phyloP scores from a whole-genome alignment of 2,888 invertebrate genomes.

The Notodonta ziczac region DNA sequence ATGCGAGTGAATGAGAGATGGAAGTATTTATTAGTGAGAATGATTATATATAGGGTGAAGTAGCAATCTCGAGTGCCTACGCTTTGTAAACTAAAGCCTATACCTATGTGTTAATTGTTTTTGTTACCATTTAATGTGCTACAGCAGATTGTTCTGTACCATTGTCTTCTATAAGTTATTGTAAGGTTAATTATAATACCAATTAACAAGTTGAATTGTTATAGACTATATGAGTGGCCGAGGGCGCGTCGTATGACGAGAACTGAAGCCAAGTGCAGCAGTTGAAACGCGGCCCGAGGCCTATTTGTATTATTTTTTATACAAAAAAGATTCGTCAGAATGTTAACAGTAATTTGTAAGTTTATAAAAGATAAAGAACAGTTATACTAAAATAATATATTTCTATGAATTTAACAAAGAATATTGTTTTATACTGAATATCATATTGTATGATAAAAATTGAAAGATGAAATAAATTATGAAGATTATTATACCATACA shows the following conservation, averaged over 20 bases:
- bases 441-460: conserved; percentile 80
- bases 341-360: conserved; percentile 84
- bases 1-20: conserved; percentile 65
- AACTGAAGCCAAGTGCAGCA: conserved; percentile 19
- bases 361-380: conserved; percentile 80
- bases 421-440: conserved; percentile 84
- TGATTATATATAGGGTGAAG: conserved; percentile 76
- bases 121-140: conserved; percentile 82
- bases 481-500: conserved; percentile 83
- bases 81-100: conserved; percentile 84
- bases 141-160: conserved; percentile 78
- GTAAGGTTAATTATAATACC: conserved; percentile 76
- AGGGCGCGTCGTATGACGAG: conserved; percentile 45
- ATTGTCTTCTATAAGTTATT: conserved; percentile 80
- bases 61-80: conserved; percentile 85
- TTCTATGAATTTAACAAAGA: conserved; percentile 84
- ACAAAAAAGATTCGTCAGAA: conserved; percentile 76
- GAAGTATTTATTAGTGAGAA: conserved; percentile 83
- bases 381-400: conserved; percentile 84
- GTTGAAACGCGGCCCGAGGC: conserved; percentile 38
- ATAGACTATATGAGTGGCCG: conserved; percentile 57
- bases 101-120: conserved; percentile 79
- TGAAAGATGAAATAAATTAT: conserved; percentile 81
- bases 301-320: conserved; percentile 83
- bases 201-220: conserved; percentile 84